Conservation (phyloP, 2,113 vertebrate species). For the Romanogobio albipinnatus region DNA sequence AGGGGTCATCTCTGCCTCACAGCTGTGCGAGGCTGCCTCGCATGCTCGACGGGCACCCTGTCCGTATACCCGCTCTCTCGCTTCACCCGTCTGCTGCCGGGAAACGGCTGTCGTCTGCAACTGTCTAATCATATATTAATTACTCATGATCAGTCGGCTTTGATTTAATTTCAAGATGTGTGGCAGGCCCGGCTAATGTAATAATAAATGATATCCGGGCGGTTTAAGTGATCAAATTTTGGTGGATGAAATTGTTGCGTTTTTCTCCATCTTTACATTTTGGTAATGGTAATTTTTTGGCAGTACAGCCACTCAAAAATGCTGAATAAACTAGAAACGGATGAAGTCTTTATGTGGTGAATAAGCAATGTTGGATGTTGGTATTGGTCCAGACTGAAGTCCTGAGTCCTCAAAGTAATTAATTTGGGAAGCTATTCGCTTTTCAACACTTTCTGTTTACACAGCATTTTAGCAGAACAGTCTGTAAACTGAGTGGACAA, state of each 20-base stretch:
- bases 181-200: slow-evolving; percentile 50
- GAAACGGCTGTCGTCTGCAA: slow-evolving; percentile 58
- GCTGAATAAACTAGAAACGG: slow-evolving; percentile 44
- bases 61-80: background rate
- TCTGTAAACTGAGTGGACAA: slow-evolving; percentile 1
- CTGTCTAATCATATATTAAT: slow-evolving; percentile 64
- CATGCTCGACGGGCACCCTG: background rate
- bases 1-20: slow-evolving; percentile 43
- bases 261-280: slow-evolving; percentile 2
- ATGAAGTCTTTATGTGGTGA: slow-evolving; percentile 5
- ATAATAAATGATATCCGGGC: slow-evolving; percentile 44
- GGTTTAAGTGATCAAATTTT: slow-evolving; percentile 24
- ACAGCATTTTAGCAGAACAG: slow-evolving; percentile 23
- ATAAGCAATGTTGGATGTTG: slow-evolving; percentile 12
- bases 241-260: slow-evolving; percentile 14
- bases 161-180: slow-evolving; percentile 56
- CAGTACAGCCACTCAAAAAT: slow-evolving; percentile 19
- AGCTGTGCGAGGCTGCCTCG: slow-evolving; percentile 27
- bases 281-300: slow-evolving; percentile 38
- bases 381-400: slow-evolving; percentile 17
- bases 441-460: slow-evolving; percentile 40
- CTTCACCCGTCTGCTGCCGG: background rate
- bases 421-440: slow-evolving; percentile 31
- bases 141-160: slow-evolving; percentile 56
- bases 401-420: slow-evolving; percentile 37